Evolutionary conservation across 2,888 invertebrate genomes (phyloP).

Genomic region (Odontocerum albicorne): DNA sequence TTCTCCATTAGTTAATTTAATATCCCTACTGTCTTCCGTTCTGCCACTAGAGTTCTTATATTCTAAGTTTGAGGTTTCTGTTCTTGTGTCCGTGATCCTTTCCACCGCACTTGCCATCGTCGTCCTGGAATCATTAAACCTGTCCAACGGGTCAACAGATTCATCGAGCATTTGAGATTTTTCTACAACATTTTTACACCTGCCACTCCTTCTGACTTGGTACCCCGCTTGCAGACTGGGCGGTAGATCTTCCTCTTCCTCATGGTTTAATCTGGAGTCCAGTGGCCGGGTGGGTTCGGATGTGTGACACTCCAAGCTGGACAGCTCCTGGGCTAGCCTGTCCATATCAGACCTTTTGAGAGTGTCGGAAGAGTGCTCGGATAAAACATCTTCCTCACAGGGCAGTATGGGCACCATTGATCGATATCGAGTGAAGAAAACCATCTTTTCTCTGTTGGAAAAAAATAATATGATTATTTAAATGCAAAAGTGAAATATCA

Average conservation of each 20-base stretch:
- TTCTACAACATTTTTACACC: constrained; percentile 30
- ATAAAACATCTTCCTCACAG: constrained; percentile 55
- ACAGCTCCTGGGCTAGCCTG: constrained; percentile 7
- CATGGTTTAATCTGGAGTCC: neutral
- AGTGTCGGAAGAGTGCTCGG: constrained; percentile 28
- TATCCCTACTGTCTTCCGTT: no score
- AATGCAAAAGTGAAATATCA: constrained; percentile 3
- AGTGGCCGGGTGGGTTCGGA: neutral
- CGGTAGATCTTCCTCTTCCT: neutral
- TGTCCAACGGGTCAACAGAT: no score
- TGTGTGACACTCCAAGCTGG: constrained; percentile 6
- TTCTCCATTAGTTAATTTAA: constrained; percentile 12
- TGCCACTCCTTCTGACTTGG: constrained; percentile 31
- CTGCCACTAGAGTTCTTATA: neutral
- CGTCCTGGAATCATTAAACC: neutral
- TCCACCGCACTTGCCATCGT: neutral
- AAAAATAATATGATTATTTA: no score
- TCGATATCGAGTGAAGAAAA: constrained; percentile 87
- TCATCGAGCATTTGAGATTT: constrained; percentile 24
- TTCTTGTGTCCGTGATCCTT: neutral
- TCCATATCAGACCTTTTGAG: constrained; percentile 16
- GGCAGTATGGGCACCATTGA: constrained; percentile 75
- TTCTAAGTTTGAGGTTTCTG: neutral
- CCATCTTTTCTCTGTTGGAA: constrained; percentile 95
- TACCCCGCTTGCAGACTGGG: constrained; percentile 39